Conservation (phyloP, 2,113 vertebrate species). For the Carlito syrichta region DNA sequence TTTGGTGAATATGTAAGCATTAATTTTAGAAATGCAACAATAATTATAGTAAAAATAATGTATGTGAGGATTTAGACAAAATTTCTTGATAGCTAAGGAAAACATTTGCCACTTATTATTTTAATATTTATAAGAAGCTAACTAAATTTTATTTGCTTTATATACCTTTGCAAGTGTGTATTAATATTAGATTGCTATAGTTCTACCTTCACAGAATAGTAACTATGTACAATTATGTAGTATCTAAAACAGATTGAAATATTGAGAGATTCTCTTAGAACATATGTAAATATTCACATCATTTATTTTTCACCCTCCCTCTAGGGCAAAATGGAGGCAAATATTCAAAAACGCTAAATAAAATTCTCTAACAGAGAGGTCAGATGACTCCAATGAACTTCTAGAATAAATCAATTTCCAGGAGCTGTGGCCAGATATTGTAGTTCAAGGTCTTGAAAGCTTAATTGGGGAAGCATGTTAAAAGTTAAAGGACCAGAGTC, state of each 20-base stretch:
- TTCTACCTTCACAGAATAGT: background rate
- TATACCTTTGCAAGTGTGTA: background rate
- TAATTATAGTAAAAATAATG: background rate
- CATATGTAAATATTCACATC: conserved; percentile 29
- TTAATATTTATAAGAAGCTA: background rate
- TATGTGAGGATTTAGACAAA: background rate
- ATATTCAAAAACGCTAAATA: conserved; percentile 55
- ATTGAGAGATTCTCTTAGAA: background rate
- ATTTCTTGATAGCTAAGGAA: background rate
- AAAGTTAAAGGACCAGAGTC: conserved; percentile 80
- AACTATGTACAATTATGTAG: background rate
- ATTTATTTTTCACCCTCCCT: background rate
- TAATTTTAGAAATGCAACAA: background rate
- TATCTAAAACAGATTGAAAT: background rate
- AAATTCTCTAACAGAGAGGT: conserved; percentile 69
- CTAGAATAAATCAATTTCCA: conserved; percentile 77
- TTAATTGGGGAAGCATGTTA: conserved; percentile 81
- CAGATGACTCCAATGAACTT: conserved; percentile 63
- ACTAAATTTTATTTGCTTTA: background rate
- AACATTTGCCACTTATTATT: background rate
- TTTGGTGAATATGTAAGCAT: background rate
- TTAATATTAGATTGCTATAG: background rate
- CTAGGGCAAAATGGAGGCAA: conserved; percentile 15
- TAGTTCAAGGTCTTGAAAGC: conserved; percentile 77
- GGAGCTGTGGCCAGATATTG: conserved; percentile 68